Evolutionary conservation across 2,797 vertebrate species (phyloP), one percentile per base, ranked within the genome.

Genomic region (Hipposideros larvatus): DNA sequence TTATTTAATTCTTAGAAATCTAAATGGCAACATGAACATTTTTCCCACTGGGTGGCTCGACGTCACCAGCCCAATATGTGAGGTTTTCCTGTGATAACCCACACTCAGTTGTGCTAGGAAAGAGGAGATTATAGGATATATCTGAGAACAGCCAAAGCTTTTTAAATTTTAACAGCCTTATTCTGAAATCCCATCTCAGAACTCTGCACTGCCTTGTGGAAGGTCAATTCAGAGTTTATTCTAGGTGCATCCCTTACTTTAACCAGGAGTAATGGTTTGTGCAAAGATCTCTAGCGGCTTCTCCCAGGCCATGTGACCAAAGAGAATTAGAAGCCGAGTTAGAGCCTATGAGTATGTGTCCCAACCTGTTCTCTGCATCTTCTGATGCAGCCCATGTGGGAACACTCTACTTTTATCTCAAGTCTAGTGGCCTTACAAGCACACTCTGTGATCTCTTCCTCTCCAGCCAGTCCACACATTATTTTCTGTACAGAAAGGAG

Each of bases 1-100:
- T 92, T 89, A 48, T 61, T 87, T 94, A 78, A 87, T 78, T 74
- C 19, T 71, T 90, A 48, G 75, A 89, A 92, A 55, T 48, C 34
- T 78, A 53, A 90, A 71, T 31, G 63, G 34, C 73, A 75, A 7
- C 11, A 13, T 46, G 28, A 75, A 59, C 18, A 34, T 82, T 85
- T 71, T 92, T 63, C 75, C 91, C 16, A 66, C 37, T 13, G 31
- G 28, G 24, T 71, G 28, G 22, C 92, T 78, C 51, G 73, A 88
- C 28, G 8, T 28, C 46, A 55, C n/a, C 31, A 21, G 43, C 68
- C 46, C 15, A n/a, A 15, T 78, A 31, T 16, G 0, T 63, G 34
- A 66, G 63, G 5, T 82, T 66, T 86, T 48, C 70, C 24, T 83
- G 31, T 55, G 34, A 70, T 61, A 53, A 74, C 53, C 57, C 16